Evolutionary conservation across 2,888 invertebrate species (phyloP).

Genomic region (Caenorhabditis doughertyi): DNA sequence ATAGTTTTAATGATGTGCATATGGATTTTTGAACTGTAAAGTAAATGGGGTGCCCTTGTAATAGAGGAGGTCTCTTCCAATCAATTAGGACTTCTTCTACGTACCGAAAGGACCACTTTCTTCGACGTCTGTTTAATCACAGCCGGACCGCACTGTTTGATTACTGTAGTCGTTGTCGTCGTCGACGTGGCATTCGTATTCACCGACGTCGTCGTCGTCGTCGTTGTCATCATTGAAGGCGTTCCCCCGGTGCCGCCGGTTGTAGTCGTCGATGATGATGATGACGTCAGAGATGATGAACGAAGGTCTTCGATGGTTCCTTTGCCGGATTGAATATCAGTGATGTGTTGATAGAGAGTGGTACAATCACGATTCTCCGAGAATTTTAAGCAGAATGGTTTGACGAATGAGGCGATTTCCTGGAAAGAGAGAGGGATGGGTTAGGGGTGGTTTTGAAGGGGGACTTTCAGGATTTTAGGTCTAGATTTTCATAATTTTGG

Average conservation of each 20-base stretch:
- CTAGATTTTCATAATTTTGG: too few relatives aligned
- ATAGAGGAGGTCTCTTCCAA: neutral
- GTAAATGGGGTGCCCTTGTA: too few relatives aligned
- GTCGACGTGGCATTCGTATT: neutral
- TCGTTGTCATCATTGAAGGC: neutral
- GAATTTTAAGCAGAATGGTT: slow-evolving; percentile 38
- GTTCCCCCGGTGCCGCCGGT: neutral
- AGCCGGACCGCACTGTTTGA: slow-evolving; percentile 33
- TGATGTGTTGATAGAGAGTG: slow-evolving; percentile 54
- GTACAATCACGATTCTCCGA: slow-evolving; percentile 59
- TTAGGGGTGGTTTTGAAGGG: too few relatives aligned
- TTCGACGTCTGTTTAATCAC: slow-evolving; percentile 37
- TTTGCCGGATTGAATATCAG: slow-evolving; percentile 4
- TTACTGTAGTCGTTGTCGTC: slow-evolving; percentile 19
- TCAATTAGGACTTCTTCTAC: neutral
- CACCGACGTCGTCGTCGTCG: slow-evolving; percentile 6
- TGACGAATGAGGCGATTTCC: slow-evolving; percentile 42
- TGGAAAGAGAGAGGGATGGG: slow-evolving; percentile 40
- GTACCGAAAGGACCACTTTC: slow-evolving; percentile 31
- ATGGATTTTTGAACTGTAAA: neutral
- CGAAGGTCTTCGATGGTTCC: slow-evolving; percentile 1
- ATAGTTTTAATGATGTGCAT: too few relatives aligned
- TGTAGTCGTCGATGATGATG: neutral
- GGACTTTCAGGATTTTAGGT: neutral
- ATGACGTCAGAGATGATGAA: neutral